A percentile compares a stretch with the other conserved stretches of the same genome.
Evolutionary conservation across 2,888 invertebrate genomes (phyloP).

Genomic region (Ophioninae sp.): DNA sequence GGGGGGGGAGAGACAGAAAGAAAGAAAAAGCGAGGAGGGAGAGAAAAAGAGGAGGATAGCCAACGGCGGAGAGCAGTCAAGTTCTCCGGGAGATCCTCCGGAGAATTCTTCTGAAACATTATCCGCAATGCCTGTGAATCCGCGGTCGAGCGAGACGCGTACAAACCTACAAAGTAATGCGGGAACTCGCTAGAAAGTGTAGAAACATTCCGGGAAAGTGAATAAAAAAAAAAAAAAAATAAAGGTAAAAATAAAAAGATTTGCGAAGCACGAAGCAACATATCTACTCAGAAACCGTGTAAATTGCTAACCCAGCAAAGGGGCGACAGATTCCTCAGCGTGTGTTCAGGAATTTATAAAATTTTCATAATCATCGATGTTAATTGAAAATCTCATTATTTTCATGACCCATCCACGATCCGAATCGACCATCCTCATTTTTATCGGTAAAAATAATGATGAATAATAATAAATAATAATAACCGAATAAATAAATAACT

Average conservation of each 20-base stretch:
- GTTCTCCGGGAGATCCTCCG: constrained; percentile 42
- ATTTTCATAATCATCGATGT: constrained; percentile 1
- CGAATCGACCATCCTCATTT: too few relatives aligned
- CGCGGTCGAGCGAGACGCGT: neutral
- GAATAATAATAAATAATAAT: too few relatives aligned
- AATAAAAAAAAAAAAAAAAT: constrained; percentile 7
- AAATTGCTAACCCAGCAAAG: constrained; percentile 2
- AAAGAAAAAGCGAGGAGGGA: constrained; percentile 2
- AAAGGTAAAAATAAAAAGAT: neutral
- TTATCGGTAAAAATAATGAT: too few relatives aligned
- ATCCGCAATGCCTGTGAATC: constrained; percentile 12
- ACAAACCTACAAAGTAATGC: constrained; percentile 9
- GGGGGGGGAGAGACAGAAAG: neutral
- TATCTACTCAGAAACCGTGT: neutral
- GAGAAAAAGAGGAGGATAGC: constrained; percentile 19
- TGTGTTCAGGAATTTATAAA: neutral
- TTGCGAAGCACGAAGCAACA: constrained; percentile 2
- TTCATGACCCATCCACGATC: neutral
- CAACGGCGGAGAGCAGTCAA: constrained; percentile 6
- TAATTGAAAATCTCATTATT: neutral
- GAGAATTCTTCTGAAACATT: constrained; percentile 54
- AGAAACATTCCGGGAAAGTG: constrained; percentile 45
- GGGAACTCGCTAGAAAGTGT: constrained; percentile 37
- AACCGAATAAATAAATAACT: too few relatives aligned
- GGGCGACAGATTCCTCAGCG: neutral